These are phyloP conservation scores for Rhabdomys pumilio DNA, from an alignment of 2,797 vertebrate species.

Conservation along the genomic window DNA sequence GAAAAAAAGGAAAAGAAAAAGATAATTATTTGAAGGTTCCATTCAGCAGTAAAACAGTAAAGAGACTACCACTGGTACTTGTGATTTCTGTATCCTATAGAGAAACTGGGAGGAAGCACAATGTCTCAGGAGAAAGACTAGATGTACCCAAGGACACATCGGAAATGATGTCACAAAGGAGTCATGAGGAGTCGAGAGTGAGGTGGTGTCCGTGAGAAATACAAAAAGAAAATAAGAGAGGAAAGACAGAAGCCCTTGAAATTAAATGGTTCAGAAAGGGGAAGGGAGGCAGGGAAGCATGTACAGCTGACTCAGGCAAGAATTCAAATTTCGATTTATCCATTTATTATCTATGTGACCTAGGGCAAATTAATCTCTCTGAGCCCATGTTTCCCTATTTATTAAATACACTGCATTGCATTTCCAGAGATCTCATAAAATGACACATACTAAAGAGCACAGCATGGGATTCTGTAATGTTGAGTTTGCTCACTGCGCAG, in stretches of 20 bases:
- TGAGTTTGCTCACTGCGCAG: not conserved
- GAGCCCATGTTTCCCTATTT: not conserved
- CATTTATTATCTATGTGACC: not conserved
- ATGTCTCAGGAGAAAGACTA: fast-evolving
- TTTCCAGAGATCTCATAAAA: not conserved
- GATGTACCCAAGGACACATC: not conserved
- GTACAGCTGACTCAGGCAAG: not conserved
- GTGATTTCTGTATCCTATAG: not conserved
- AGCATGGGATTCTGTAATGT: not conserved
- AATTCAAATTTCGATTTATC: not conserved
- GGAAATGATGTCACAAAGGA: not conserved
- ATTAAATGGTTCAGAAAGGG: not conserved
- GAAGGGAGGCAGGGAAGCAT: not conserved
- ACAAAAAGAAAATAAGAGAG: not conserved
- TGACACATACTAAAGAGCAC: not conserved
- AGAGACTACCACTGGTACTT: not conserved
- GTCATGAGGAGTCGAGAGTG: not conserved
- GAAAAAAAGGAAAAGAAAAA: not conserved
- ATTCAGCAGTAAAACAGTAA: not conserved
- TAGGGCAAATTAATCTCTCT: not conserved
- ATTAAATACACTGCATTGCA: not conserved
- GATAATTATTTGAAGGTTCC: not conserved
- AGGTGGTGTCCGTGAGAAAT: not conserved
- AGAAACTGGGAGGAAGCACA: not conserved
- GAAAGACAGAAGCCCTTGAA: not conserved